A percentile compares a stretch with the other conserved stretches of the same genome.
Evolutionary conservation across 2,888 invertebrate genomes (phyloP).

Genomic region (Drosophila macrospina): DNA sequence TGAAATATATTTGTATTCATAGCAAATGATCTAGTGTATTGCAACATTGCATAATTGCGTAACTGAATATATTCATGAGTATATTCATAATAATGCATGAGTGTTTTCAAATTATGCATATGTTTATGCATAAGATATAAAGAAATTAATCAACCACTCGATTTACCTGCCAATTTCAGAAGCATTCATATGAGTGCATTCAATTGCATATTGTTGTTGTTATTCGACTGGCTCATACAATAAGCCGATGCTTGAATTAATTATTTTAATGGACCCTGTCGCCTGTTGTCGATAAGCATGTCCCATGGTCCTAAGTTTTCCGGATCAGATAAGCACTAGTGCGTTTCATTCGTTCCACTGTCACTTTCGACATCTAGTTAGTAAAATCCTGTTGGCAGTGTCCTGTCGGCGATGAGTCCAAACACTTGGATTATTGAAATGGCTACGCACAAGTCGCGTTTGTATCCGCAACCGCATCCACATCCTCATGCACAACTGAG

Average conservation of each 20-base stretch:
- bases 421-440: slow-evolving; percentile 70
- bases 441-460: slow-evolving; percentile 56
- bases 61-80: not conserved
- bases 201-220: slow-evolving; percentile 3
- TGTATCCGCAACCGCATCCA: slow-evolving; percentile 29
- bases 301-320: slow-evolving; percentile 1
- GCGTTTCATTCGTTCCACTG: slow-evolving; percentile 31
- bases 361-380: slow-evolving; percentile 41
- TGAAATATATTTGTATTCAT: not conserved
- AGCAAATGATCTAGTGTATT: no score
- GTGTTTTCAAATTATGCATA: not conserved
- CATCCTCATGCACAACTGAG: slow-evolving; percentile 9
- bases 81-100: not conserved
- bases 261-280: slow-evolving; percentile 51
- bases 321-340: slow-evolving; percentile 44
- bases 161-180: not conserved
- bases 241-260: slow-evolving; percentile 36
- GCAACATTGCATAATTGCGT: no score
- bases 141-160: not conserved
- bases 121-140: not conserved
- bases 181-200: slow-evolving; percentile 15
- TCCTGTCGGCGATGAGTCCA: slow-evolving; percentile 64
- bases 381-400: slow-evolving; percentile 46
- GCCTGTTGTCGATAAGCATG: slow-evolving; percentile 29
- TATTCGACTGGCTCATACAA: slow-evolving; percentile 18